A percentile compares a stretch with the other conserved stretches of the same genome.
Conservation (phyloP, 2,888 invertebrate species). For the Embidobia sp. region DNA sequence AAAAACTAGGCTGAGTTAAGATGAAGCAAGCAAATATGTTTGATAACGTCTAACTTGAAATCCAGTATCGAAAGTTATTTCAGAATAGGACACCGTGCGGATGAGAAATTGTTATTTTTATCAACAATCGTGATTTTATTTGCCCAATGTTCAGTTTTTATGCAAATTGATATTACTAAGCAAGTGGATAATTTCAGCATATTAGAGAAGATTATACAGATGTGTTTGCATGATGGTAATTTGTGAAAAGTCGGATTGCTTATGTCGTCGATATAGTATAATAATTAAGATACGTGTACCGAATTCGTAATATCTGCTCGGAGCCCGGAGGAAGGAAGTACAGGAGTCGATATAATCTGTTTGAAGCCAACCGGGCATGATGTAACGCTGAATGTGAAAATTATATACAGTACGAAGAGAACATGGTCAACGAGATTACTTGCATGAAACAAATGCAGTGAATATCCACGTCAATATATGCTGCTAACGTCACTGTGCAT, state of each 20-base stretch:
- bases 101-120: too few relatives aligned
- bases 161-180: too few relatives aligned
- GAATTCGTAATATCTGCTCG: constrained; percentile 51
- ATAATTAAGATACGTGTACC: constrained; percentile 49
- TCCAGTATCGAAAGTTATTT: neutral
- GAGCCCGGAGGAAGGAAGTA: constrained; percentile 50
- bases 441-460: constrained; percentile 65
- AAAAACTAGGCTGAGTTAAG: constrained; percentile 17
- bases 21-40: constrained; percentile 6
- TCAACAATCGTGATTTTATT: too few relatives aligned
- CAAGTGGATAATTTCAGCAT: too few relatives aligned
- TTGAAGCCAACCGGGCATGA: constrained; percentile 61
- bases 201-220: too few relatives aligned
- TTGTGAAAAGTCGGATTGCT: constrained; percentile 10
- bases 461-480: constrained; percentile 60
- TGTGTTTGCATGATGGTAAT: too few relatives aligned
- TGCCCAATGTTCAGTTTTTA: too few relatives aligned
- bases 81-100: neutral
- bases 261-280: constrained; percentile 14
- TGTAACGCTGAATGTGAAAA: constrained; percentile 64
- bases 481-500: constrained; percentile 45
- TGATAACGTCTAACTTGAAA: constrained; percentile 6
- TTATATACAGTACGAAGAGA: constrained; percentile 60
- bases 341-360: constrained; percentile 64
- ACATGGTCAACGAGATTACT: constrained; percentile 66